Percentiles rank a stretch among this genome's conserved stretches.
These are phyloP conservation scores for Nemotelus pantherinus DNA, from an alignment of 2,888 invertebrate species.

Conservation along the genomic window DNA sequence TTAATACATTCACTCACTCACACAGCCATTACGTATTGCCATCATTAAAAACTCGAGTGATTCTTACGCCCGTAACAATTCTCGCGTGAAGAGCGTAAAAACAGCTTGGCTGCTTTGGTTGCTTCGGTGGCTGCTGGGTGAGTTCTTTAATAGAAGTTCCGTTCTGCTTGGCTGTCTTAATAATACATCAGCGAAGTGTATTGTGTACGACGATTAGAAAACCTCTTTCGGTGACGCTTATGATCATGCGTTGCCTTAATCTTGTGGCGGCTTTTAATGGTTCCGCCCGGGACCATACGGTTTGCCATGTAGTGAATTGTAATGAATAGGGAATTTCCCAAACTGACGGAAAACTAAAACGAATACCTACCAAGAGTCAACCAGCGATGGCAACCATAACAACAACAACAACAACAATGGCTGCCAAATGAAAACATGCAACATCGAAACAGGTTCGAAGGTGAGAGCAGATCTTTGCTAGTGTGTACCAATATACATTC, in stretches of 20 bases:
- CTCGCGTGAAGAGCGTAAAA: not conserved
- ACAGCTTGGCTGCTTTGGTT: not conserved
- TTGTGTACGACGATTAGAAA: slow-evolving; percentile 7
- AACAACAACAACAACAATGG: no score
- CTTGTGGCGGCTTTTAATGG: not conserved
- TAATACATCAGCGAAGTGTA: slow-evolving; percentile 6
- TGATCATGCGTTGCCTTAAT: not conserved
- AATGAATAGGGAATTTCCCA: not conserved
- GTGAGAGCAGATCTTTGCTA: no score
- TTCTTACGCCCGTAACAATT: slow-evolving; percentile 15
- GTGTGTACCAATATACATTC: no score
- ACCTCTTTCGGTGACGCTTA: not conserved
- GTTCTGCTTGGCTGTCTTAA: not conserved
- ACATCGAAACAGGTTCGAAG: no score
- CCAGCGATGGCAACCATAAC: no score
- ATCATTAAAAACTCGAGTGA: slow-evolving; percentile 26
- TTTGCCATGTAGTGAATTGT: slow-evolving; percentile 4
- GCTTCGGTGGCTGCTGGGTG: no score
- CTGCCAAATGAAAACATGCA: no score
- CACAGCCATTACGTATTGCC: slow-evolving; percentile 12
- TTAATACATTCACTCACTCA: not conserved
- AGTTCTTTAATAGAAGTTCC: no score
- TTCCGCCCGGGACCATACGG: not conserved
- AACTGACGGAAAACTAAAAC: no score
- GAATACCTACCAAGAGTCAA: no score